These are phyloP conservation scores for Diachasma alloeum DNA, from an alignment of 1,140 invertebrate genomes.

Conservation along the genomic window DNA sequence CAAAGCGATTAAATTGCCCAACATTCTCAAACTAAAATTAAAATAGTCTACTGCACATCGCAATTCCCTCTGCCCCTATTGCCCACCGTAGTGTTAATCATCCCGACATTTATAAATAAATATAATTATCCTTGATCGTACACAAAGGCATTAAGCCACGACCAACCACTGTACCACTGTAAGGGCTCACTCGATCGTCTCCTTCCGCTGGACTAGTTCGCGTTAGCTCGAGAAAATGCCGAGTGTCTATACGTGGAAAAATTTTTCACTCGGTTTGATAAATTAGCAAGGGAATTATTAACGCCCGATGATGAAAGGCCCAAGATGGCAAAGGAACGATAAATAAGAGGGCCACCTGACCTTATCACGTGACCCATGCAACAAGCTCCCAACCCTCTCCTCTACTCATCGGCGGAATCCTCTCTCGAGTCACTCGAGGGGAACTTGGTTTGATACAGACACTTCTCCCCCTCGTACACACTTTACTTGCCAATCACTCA, in stretches of 20 bases:
- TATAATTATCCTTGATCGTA: no score
- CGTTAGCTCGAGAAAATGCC: neutral
- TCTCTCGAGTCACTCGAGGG: neutral
- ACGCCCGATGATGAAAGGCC: constrained; percentile 30
- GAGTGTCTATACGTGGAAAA: neutral
- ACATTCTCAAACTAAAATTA: no score
- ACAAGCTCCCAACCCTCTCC: neutral
- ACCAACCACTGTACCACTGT: neutral
- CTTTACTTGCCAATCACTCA: constrained; percentile 36
- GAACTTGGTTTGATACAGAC: neutral
- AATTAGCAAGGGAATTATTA: constrained; percentile 49
- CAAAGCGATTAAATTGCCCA: no score
- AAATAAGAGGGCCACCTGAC: neutral
- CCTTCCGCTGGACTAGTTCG: neutral
- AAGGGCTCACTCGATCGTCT: neutral
- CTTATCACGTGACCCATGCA: neutral
- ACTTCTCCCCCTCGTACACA: constrained; percentile 25
- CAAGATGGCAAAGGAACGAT: neutral
- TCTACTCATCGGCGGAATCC: neutral
- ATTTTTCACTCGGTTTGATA: constrained; percentile 39
- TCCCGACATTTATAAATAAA: no score
- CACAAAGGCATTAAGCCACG: no score
- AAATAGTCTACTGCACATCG: no score
- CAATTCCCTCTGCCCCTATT: no score
- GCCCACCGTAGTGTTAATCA: no score